Percentiles rank a stretch among this genome's conserved stretches.
phyloP scores from a whole-genome alignment of 2,113 vertebrate species.

The Lamprologus callipterus region DNA sequence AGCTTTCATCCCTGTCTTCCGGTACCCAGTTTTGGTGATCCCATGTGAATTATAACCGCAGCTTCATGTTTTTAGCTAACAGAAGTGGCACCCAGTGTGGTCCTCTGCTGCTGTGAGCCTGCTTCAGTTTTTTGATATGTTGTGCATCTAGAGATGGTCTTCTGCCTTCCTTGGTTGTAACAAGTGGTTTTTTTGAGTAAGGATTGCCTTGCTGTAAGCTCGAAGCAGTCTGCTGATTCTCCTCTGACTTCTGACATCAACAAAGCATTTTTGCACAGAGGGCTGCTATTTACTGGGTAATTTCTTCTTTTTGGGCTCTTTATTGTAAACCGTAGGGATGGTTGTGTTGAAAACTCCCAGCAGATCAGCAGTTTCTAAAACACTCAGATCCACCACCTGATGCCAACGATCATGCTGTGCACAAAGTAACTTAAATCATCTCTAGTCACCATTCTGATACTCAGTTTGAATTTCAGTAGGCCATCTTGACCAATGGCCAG shows the following conservation, averaged over 20 bases:
- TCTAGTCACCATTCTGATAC: background rate
- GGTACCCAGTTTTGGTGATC: background rate
- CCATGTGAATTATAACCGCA: background rate
- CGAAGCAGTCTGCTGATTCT: background rate
- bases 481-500: background rate
- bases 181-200: accelerated
- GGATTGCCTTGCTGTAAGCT: background rate
- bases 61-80: background rate
- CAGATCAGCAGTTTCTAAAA: background rate
- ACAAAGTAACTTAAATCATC: background rate
- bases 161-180: background rate
- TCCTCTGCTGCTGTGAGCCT: accelerated
- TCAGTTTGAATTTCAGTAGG: background rate
- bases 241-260: background rate
- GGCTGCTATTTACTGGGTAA: background rate
- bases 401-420: background rate
- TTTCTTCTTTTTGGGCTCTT: background rate
- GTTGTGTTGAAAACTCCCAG: background rate
- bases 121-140: background rate
- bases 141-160: background rate
- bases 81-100: background rate
- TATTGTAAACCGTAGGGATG: background rate
- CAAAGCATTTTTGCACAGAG: background rate
- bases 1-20: background rate
- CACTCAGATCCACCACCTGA: background rate